Evolutionary conservation across 2,888 invertebrate species (phyloP), one percentile per base, ranked within the genome.

Genomic region (Epirrita christyi): DNA sequence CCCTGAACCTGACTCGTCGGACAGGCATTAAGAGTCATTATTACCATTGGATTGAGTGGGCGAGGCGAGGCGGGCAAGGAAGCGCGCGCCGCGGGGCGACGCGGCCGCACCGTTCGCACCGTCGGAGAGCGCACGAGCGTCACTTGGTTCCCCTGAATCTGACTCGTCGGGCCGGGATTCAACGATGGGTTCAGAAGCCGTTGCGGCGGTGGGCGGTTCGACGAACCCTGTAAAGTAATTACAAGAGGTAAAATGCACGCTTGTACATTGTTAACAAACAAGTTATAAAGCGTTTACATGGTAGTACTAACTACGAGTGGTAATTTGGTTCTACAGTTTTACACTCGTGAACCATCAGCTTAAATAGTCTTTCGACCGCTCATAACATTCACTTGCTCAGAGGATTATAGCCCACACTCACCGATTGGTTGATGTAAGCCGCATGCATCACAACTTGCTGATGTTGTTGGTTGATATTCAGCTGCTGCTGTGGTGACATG

Each of bases 371-470:
- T n/a, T n/a, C n/a, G n/a, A n/a, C n/a, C n/a, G n/a, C n/a, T n/a
- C n/a, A n/a, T n/a, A n/a, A 1, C 28, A 29, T 29, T 29, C 6
- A 7, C 28, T 29, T 29, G 34, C n/a, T 10, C 10, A 29, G 5
- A 21, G 21, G 4, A 2, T 21, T 2, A 21, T 21, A 43, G 11
- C 6, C 27, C 34, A 6, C 29, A 76, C 84, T 85, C 61, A 90
- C 90, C 63, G 82, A 70, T 73, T 90, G 89, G 71, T 92, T 90
- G 37, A 91, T 87, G 58, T 91, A 92, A 7, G 88, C 85, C 9
- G 90, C 83, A 63, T 91, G 90, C 90, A 92, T 91, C 36, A 90
- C 89, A 66, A 88, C 88, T 78, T 87, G 87, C 59, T 83, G 84
- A 49, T 86, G 87, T 59, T 81, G 67, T 44, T 62, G 65, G 72